Percentiles rank a stretch among this genome's conserved stretches.
Evolutionary conservation across 1,140 invertebrate species (phyloP).

Genomic region (Sinonovacula constricta): DNA sequence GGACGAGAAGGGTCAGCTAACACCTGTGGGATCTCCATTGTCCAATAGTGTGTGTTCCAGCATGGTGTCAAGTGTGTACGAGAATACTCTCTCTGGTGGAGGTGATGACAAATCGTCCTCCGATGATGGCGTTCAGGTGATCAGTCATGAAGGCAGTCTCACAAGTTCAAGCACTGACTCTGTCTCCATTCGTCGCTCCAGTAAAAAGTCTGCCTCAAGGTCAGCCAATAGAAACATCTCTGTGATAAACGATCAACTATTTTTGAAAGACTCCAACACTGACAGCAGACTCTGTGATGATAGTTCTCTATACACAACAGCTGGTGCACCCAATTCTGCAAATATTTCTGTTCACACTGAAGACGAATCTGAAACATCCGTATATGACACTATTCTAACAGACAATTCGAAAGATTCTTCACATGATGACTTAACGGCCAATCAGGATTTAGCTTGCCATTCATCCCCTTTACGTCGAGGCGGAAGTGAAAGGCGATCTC

Average conservation of each 20-base stretch:
- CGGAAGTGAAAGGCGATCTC: not conserved
- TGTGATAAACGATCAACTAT: not conserved
- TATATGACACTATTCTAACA: not conserved
- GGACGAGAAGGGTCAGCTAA: constrained; percentile 35
- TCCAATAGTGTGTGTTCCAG: constrained; percentile 69
- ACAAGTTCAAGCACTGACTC: not conserved
- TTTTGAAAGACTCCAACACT: not conserved
- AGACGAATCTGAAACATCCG: not conserved
- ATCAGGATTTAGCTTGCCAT: constrained; percentile 1
- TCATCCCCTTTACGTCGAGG: constrained; percentile 16
- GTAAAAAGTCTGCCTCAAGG: not conserved
- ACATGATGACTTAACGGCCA: constrained; percentile 13
- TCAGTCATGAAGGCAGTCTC: not conserved
- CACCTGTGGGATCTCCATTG: constrained; percentile 67
- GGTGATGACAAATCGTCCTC: constrained; percentile 27
- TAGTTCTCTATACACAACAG: not conserved
- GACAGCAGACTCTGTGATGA: not conserved
- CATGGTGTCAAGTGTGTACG: constrained; percentile 75
- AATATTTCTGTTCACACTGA: not conserved
- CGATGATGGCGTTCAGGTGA: not conserved
- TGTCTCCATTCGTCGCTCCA: not conserved
- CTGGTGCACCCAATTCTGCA: not conserved
- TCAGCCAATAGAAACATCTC: not conserved
- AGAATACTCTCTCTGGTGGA: constrained; percentile 58
- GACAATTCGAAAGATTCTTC: not conserved